These are phyloP conservation scores for Papilio aristodemus DNA, from an alignment of 1,140 invertebrate genomes.

Conservation along the genomic window DNA sequence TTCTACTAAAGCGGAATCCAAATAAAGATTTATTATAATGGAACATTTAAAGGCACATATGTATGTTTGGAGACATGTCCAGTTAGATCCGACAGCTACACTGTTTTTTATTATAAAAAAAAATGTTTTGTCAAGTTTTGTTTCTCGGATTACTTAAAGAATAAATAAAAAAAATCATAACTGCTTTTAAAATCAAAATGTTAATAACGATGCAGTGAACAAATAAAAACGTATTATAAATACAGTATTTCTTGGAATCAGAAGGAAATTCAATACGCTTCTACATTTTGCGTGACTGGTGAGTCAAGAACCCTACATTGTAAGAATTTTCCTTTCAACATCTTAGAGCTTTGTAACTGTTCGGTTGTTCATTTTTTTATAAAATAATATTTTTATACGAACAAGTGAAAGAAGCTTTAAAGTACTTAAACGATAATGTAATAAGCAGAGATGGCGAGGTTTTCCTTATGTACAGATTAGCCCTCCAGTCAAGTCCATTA, in stretches of 20 bases:
- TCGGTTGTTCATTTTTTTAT: not conserved
- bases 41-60: slow-evolving; percentile 22
- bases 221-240: slow-evolving; percentile 7
- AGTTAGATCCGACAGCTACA: not conserved
- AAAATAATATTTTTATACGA: not conserved
- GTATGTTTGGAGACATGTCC: not conserved
- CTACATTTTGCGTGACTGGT: slow-evolving; percentile 8
- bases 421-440: no score
- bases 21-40: slow-evolving; percentile 20
- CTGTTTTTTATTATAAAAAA: not conserved
- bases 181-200: not conserved
- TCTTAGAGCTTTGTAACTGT: not conserved
- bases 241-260: slow-evolving; percentile 8
- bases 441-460: no score
- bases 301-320: slow-evolving; percentile 12
- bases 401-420: no score
- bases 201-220: not conserved
- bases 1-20: slow-evolving; percentile 16
- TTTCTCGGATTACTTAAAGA: no score
- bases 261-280: slow-evolving; percentile 10
- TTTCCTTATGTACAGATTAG: no score
- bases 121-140: no score
- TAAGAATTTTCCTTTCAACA: slow-evolving; percentile 18
- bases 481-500: no score
- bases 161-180: no score